Evolutionary conservation across 2,113 vertebrate species (phyloP).

Genomic region (Poeciliopsis occidentalis): DNA sequence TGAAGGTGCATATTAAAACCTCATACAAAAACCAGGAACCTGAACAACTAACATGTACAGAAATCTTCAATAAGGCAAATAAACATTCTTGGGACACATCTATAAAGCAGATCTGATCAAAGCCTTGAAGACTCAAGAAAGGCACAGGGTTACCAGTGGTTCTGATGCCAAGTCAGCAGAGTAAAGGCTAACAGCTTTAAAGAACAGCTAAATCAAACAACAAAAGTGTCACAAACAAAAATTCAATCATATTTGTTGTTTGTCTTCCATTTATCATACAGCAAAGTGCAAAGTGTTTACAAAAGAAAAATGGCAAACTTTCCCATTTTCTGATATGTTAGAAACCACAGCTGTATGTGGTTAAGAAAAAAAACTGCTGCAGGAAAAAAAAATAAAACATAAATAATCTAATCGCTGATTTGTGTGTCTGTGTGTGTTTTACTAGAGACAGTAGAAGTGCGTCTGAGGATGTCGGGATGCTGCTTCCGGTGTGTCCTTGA

Average conservation of each 20-base stretch:
- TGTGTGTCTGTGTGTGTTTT: conserved; percentile 40
- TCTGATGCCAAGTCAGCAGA: conserved; percentile 1
- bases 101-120: not conserved
- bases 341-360: too few relatives aligned
- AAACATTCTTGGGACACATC: not conserved
- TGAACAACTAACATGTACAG: not conserved
- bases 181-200: conserved; percentile 1
- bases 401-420: not conserved
- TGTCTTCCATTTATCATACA: not conserved
- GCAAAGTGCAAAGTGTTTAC: not conserved
- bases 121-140: not conserved
- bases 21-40: too few relatives aligned
- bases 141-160: not conserved
- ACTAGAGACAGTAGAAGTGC: conserved; percentile 88
- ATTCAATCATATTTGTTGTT: not conserved
- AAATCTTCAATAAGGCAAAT: not conserved
- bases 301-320: not conserved
- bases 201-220: conserved; percentile 16
- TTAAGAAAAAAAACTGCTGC: not conserved
- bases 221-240: not conserved
- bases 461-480: conserved; percentile 83
- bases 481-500: conserved; percentile 83
- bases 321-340: too few relatives aligned
- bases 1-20: too few relatives aligned
- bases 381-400: not conserved